Evolutionary conservation across 2,113 vertebrate species (phyloP).

Genomic region (Xiphophorus maculatus): DNA sequence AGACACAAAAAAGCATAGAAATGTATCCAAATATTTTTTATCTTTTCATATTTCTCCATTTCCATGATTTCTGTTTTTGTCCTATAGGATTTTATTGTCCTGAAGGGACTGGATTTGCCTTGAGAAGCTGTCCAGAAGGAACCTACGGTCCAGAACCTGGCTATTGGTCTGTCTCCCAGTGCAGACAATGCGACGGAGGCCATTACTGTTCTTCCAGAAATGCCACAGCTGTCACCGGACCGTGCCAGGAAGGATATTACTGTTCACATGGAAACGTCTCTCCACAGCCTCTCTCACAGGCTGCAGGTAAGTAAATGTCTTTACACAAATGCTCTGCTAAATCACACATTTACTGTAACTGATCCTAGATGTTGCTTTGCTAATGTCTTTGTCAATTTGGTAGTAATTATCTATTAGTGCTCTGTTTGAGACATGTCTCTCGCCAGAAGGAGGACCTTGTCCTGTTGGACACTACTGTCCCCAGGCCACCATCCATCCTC

Average conservation of each 20-base stretch:
- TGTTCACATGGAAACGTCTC: constrained; percentile 79
- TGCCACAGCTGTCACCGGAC: constrained; percentile 79
- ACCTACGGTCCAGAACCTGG: constrained; percentile 80
- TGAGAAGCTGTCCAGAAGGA: constrained; percentile 82
- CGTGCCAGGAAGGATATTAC: constrained; percentile 86
- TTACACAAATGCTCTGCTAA: not conserved
- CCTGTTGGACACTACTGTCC: constrained; percentile 87
- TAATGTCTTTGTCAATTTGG: not conserved
- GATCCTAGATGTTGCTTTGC: not conserved
- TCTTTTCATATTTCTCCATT: constrained; percentile 2
- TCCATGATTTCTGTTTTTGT: constrained; percentile 24
- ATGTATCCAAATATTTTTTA: accelerated
- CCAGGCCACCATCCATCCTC: constrained; percentile 75
- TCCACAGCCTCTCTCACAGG: constrained; percentile 74
- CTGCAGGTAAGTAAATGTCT: constrained; percentile 69
- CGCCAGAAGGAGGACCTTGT: constrained; percentile 85
- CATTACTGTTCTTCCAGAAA: constrained; percentile 83
- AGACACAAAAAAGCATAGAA: not conserved
- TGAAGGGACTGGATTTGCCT: constrained; percentile 78
- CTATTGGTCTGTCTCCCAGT: constrained; percentile 72
- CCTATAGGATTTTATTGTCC: constrained; percentile 87
- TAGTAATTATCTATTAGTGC: not conserved
- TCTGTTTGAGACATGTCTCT: constrained; percentile 30
- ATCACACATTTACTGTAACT: not conserved
- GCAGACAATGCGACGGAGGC: constrained; percentile 82